phyloP scores from a whole-genome alignment of 2,888 invertebrate genomes.

The Pyrocoelia pectoralis region DNA sequence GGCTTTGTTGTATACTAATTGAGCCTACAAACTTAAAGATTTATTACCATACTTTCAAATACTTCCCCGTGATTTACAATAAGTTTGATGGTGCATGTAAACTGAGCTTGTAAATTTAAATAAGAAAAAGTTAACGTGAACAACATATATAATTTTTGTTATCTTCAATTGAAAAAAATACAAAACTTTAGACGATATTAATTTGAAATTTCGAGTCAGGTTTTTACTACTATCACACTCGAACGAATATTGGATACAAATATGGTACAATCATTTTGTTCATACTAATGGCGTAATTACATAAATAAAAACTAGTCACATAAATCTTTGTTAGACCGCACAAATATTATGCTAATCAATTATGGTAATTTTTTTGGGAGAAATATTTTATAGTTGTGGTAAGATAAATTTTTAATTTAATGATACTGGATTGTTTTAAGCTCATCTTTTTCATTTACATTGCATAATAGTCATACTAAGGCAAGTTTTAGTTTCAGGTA shows the following conservation, averaged over 20 bases:
- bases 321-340: not conserved
- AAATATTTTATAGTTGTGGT: no score
- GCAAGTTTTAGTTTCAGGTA: no score
- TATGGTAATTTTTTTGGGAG: not conserved
- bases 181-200: no score
- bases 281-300: not conserved
- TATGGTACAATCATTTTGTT: not conserved
- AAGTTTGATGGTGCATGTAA: not conserved
- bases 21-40: slow-evolving; percentile 1
- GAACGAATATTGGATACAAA: not conserved
- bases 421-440: no score
- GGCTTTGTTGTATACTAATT: not conserved
- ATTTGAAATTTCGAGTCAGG: no score
- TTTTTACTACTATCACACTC: not conserved
- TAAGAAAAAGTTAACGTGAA: not conserved
- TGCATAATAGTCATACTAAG: no score
- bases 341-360: not conserved
- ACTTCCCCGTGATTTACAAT: not conserved
- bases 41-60: slow-evolving; percentile 1
- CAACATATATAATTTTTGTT: not conserved
- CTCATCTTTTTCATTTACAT: no score
- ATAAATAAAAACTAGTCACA: not conserved
- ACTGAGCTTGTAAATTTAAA: not conserved
- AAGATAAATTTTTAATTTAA: no score
- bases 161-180: no score